These are phyloP conservation scores for Prunella himalayana DNA, from an alignment of 2,113 vertebrate genomes.

Conservation along the genomic window DNA sequence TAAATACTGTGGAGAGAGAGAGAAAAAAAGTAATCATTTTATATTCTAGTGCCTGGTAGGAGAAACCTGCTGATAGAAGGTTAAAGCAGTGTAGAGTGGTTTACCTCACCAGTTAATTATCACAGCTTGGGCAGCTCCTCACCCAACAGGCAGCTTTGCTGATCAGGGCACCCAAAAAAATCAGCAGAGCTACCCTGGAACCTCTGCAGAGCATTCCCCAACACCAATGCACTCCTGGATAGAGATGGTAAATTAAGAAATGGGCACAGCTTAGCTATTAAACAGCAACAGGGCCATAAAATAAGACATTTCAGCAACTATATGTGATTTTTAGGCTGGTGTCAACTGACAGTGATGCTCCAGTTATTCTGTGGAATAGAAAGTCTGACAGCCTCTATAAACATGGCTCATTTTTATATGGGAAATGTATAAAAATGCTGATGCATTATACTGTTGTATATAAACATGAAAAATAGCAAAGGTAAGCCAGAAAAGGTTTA, in stretches of 20 bases:
- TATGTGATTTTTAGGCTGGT: conserved; percentile 39
- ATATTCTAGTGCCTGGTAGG: not conserved
- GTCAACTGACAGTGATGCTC: conserved; percentile 29
- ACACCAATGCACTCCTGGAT: not conserved
- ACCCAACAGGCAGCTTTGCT: not conserved
- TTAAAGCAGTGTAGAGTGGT: not conserved
- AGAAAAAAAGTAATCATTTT: not conserved
- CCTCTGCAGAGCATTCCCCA: not conserved
- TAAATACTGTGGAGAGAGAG: not conserved
- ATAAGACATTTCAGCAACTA: conserved; percentile 49
- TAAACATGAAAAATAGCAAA: conserved; percentile 64
- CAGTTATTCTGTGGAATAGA: conserved; percentile 40
- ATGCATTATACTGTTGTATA: conserved; percentile 57
- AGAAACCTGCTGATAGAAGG: conserved; percentile 15
- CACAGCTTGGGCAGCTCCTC: not conserved
- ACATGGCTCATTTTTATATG: conserved; percentile 49
- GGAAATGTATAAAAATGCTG: conserved; percentile 61
- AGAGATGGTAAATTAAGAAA: not conserved
- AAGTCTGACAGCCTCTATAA: conserved; percentile 49
- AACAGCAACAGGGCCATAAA: conserved; percentile 34
- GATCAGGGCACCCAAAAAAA: not conserved
- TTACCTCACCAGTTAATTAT: not conserved
- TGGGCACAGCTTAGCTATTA: conserved; percentile 27
- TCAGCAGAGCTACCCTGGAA: not conserved
- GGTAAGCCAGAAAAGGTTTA: conserved; percentile 57